Base-by-base conservation (phyloP, 2,888 invertebrate genomes). In the Cyclophora punctaria region DNA sequence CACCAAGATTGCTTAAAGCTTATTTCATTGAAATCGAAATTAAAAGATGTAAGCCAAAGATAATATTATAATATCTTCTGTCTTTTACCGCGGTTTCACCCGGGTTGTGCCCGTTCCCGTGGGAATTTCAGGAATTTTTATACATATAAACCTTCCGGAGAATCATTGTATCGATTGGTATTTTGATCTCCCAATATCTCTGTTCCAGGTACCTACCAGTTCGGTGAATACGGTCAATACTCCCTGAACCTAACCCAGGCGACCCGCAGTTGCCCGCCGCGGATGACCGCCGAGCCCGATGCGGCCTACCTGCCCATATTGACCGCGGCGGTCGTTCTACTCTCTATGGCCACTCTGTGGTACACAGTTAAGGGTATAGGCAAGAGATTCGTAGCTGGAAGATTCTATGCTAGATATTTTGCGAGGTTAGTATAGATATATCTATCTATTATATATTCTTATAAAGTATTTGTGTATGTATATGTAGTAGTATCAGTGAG, bases 321-420 rank as follows among this genome's bases (percentile, higher is more conserved):
- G 48, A 86, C 84, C 0, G 76, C 85, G 0, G 78, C 83, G 1
- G 84, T 89, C 40, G 80, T 83, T 5, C 69, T 89, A 5, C 66
- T 89, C 58, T 77, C 81, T 3, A 86, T 89, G 84, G 89, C 89
- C 6, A 89, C 89, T 0, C 66, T 88, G 44, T 89, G 89, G 89
- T 89, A 89, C 57, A 66, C 89, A 48, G 64, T 87, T 40, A 89
- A 89, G 57, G 85, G 78, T 0, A 83, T 88, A 3, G 81, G 83
- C 34, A 88, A 86, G 62, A 66, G 83, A 48, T 56, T 89, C 3
- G 67, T 81, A 2, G 86, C 89, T 40, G 80, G 85, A 5, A 66
- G 87, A 20, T 43, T 84, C 1, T 85, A 87, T 56, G 80, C 84
- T 2, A 78, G 82, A 57, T 83, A 84, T 54, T 83, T 88, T 66